phyloP scores from a whole-genome alignment of 2,888 invertebrate genomes.

The Tanytarsus gracilentus region DNA sequence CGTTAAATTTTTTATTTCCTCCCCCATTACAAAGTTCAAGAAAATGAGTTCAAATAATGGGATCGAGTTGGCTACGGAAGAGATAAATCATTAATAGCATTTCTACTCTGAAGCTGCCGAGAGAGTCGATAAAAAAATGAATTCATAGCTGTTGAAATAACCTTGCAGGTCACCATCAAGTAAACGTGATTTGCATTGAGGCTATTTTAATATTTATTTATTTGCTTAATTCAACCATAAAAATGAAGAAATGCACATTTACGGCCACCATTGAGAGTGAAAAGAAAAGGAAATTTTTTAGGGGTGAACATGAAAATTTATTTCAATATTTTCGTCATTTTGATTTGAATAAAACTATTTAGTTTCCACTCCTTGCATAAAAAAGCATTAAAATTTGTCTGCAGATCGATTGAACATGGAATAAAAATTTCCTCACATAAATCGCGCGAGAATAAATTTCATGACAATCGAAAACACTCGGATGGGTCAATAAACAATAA shows the following conservation, averaged over 20 bases:
- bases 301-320: neutral
- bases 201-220: constrained; percentile 14
- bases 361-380: neutral
- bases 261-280: neutral
- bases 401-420: too few relatives aligned
- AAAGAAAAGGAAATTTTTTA: neutral
- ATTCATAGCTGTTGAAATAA: constrained; percentile 9
- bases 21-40: neutral
- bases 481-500: too few relatives aligned
- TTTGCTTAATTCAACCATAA: constrained; percentile 9
- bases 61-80: neutral
- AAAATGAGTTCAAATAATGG: neutral
- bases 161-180: neutral
- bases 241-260: neutral
- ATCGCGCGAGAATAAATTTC: too few relatives aligned
- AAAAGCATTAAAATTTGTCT: constrained; percentile 18
- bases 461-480: neutral
- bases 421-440: too few relatives aligned
- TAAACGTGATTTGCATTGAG: constrained; percentile 10
- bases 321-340: constrained; percentile 1
- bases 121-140: neutral
- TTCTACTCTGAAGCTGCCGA: too few relatives aligned
- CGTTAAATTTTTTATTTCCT: neutral
- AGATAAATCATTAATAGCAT: too few relatives aligned
- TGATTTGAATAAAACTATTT: neutral